Percentiles rank a stretch among this genome's conserved stretches.
Conservation (phyloP, 2,113 vertebrate genomes). For the Psephotus haematonotus region DNA sequence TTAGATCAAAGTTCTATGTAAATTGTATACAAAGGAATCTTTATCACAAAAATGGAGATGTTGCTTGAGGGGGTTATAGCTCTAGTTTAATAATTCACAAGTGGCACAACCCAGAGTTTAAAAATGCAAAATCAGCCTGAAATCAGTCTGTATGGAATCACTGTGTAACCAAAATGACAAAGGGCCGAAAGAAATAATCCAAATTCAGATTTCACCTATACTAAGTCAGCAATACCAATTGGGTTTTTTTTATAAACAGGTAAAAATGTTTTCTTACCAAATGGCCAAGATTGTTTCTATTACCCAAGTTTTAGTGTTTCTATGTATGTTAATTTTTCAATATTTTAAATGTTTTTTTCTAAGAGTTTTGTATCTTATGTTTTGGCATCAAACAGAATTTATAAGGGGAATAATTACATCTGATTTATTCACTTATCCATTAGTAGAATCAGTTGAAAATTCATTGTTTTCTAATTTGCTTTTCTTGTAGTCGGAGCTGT, state of each 20-base stretch:
- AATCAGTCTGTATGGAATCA: background rate
- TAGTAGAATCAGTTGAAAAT: background rate
- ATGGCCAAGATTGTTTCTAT: background rate
- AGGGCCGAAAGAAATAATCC: background rate
- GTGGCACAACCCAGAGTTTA: background rate
- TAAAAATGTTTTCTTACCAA: background rate
- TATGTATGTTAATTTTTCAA: background rate
- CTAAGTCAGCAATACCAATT: background rate
- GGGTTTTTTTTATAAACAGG: background rate
- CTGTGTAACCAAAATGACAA: background rate
- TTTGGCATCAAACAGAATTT: background rate
- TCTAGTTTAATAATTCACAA: background rate
- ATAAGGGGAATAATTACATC: background rate
- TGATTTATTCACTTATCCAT: background rate
- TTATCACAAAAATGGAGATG: background rate
- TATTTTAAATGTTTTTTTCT: background rate
- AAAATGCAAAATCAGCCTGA: background rate
- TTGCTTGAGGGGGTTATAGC: rapidly evolving
- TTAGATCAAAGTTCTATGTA: background rate
- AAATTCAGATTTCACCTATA: background rate
- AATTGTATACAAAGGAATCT: background rate
- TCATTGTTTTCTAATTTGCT: background rate
- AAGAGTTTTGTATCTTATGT: background rate
- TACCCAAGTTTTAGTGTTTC: background rate
- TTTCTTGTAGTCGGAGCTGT: background rate